Evolutionary conservation across 1,140 invertebrate species (phyloP).

Genomic region (Aricia agestis): DNA sequence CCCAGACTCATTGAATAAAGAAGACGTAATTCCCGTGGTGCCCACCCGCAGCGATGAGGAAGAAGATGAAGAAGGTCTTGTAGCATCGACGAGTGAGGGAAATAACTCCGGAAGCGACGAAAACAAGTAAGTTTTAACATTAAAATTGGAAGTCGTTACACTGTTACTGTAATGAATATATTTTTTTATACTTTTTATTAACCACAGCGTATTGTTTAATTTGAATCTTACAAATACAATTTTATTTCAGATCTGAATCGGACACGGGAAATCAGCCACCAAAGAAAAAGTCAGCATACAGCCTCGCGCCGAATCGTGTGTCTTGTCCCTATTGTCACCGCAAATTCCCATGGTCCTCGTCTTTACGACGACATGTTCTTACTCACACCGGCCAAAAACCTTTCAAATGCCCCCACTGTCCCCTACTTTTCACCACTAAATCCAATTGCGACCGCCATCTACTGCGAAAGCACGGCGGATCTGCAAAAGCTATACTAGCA

Average conservation of each 20-base stretch:
- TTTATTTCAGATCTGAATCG: constrained; percentile 76
- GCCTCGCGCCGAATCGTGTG: constrained; percentile 93
- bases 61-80: constrained; percentile 85
- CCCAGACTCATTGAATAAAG: constrained; percentile 35
- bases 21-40: constrained; percentile 56
- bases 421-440: constrained; percentile 95
- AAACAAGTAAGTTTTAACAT: constrained; percentile 77
- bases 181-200: neutral
- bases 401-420: constrained; percentile 94
- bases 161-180: neutral
- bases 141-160: neutral
- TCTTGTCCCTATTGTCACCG: constrained; percentile 94
- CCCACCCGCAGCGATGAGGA: constrained; percentile 73
- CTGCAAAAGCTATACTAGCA: constrained; percentile 60
- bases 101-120: constrained; percentile 89
- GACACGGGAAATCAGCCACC: constrained; percentile 73
- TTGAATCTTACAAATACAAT: neutral
- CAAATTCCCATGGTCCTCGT: constrained; percentile 97
- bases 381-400: constrained; percentile 98
- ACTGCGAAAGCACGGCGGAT: constrained; percentile 88
- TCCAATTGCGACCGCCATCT: constrained; percentile 97
- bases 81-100: constrained; percentile 84
- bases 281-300: constrained; percentile 97
- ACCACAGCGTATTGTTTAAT: too few species aligned
- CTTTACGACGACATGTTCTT: constrained; percentile 92